Percentiles rank a stretch among this genome's conserved stretches.
Evolutionary conservation across 1,140 invertebrate species (phyloP).

Genomic region (Antheraea mylitta): DNA sequence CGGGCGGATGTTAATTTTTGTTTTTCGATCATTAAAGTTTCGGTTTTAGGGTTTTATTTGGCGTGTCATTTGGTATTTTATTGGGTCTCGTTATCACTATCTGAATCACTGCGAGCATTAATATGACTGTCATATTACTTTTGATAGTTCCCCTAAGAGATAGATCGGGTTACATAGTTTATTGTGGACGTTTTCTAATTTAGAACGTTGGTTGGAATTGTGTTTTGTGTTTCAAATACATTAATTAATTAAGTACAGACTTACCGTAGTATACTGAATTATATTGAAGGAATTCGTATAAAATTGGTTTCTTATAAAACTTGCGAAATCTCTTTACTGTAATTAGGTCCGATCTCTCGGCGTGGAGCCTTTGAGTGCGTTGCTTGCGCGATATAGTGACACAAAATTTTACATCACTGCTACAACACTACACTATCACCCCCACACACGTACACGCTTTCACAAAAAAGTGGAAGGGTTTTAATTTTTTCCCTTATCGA

Average conservation of each 20-base stretch:
- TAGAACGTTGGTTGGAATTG: neutral
- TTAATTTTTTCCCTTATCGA: no score
- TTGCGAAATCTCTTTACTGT: no score
- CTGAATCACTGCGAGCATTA: constrained; percentile 52
- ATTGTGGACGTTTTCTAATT: constrained; percentile 22
- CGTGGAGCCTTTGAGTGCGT: no score
- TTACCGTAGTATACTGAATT: no score
- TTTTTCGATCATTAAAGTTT: constrained; percentile 32
- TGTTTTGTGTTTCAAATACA: constrained; percentile 16
- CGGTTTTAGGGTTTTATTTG: constrained; percentile 35
- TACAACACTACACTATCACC: no score
- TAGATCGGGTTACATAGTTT: constrained; percentile 27
- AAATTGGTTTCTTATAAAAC: no score
- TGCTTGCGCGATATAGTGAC: no score
- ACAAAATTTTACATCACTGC: no score
- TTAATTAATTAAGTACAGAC: constrained; percentile 8
- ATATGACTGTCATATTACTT: constrained; percentile 54
- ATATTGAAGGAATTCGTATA: no score
- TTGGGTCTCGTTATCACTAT: constrained; percentile 53
- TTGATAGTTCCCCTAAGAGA: constrained; percentile 31
- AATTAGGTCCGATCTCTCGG: no score
- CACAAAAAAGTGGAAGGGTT: no score
- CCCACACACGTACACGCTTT: no score
- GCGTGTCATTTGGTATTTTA: constrained; percentile 38
- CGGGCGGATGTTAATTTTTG: constrained; percentile 25